These are phyloP conservation scores for Agelas oroides DNA, from an alignment of 37 sponge, comb jelly and placozoan species.

Conservation along the genomic window DNA sequence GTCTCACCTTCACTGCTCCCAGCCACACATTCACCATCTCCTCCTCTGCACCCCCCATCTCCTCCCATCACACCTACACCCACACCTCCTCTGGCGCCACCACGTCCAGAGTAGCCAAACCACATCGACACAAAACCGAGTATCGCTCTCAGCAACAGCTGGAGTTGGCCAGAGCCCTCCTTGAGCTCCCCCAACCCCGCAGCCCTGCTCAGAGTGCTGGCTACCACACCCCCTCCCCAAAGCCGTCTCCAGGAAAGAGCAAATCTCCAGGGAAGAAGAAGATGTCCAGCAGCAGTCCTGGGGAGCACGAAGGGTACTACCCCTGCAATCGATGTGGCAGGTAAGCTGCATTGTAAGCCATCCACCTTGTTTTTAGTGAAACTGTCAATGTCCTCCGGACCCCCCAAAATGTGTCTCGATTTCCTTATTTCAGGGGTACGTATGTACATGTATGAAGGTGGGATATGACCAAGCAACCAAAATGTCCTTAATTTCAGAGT, in stretches of 20 bases:
- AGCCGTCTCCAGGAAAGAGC: slow-evolving; percentile 61
- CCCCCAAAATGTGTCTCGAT: too few relatives aligned
- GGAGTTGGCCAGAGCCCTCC: slow-evolving; percentile 51
- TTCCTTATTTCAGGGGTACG: too few relatives aligned
- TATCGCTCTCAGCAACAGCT: slow-evolving; percentile 13
- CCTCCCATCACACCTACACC: not conserved
- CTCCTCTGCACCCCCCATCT: slow-evolving; percentile 4
- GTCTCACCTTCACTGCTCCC: not conserved
- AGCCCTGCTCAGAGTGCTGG: slow-evolving; percentile 27
- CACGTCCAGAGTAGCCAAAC: too few relatives aligned
- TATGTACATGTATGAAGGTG: too few relatives aligned
- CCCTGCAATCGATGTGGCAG: slow-evolving; percentile 85
- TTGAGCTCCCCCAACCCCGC: slow-evolving; percentile 58
- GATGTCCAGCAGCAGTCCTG: slow-evolving; percentile 69
- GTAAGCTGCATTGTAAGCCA: slow-evolving; percentile 43
- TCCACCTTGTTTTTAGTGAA: too few relatives aligned
- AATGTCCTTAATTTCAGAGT: too few relatives aligned
- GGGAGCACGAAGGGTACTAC: slow-evolving; percentile 72
- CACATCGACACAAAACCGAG: too few relatives aligned
- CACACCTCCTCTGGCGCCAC: not conserved
- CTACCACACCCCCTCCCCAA: slow-evolving; percentile 65
- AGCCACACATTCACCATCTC: not conserved
- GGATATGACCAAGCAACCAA: too few relatives aligned
- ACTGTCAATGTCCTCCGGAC: too few relatives aligned
- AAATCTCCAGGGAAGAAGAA: slow-evolving; percentile 52